Evolutionary conservation across 2,113 vertebrate genomes (phyloP).

Genomic region (Sus scrofa): T2T-Sscrofa CM000824.6:60473501-60474000

Average conservation of each 20-base stretch:
- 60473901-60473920: background rate
- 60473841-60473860: background rate
- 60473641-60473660: background rate
- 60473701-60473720: background rate
- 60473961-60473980: background rate
- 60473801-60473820: background rate
- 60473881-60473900: background rate
- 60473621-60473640: background rate
- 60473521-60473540: background rate
- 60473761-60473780: background rate
- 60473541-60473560: background rate
- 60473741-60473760: background rate
- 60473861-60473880: background rate
- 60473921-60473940: background rate
- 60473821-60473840: background rate
- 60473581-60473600: background rate
- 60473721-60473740: background rate
- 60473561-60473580: fast-evolving
- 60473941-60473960: background rate
- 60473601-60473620: background rate
- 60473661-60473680: background rate
- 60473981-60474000: background rate
- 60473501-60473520: fast-evolving
- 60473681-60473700: background rate
- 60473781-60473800: background rate